phyloP scores from a whole-genome alignment of 2,888 invertebrate species.

The Eremobia ochroleuca region DNA sequence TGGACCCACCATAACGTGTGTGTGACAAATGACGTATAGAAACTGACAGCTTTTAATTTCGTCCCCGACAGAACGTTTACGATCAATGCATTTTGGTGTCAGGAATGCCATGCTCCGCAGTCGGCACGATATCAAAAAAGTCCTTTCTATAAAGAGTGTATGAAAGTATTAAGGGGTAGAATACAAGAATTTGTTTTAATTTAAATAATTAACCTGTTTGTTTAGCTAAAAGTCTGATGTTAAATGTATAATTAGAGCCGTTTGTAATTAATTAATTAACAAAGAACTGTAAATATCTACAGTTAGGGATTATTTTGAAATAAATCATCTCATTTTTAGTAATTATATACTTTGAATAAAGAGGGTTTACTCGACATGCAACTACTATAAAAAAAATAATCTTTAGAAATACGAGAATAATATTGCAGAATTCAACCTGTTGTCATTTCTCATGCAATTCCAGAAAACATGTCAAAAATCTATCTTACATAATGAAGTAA shows the following conservation, averaged over 20 bases:
- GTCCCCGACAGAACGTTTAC: neutral
- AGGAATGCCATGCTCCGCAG: neutral
- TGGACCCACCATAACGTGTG: no score
- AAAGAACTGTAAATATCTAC: conserved; percentile 25
- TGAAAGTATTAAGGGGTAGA: neutral
- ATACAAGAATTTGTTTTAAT: conserved; percentile 31
- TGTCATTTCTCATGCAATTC: neutral
- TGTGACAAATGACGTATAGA: neutral
- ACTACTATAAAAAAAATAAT: neutral
- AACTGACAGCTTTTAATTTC: neutral
- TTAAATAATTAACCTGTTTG: conserved; percentile 20
- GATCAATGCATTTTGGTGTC: neutral
- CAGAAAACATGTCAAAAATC: conserved; percentile 1
- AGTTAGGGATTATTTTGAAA: conserved; percentile 14
- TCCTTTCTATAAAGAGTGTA: conserved; percentile 1
- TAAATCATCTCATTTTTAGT: conserved; percentile 8
- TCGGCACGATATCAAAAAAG: neutral
- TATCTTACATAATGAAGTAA: neutral
- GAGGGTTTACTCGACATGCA: neutral
- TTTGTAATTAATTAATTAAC: conserved; percentile 33
- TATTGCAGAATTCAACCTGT: neutral
- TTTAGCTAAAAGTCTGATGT: conserved; percentile 51
- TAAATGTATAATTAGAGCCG: conserved; percentile 19
- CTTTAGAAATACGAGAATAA: neutral
- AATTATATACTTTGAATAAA: neutral